These are phyloP conservation scores for Aplochiton taeniatus DNA, from an alignment of 2,797 vertebrate genomes.

Conservation along the genomic window DNA sequence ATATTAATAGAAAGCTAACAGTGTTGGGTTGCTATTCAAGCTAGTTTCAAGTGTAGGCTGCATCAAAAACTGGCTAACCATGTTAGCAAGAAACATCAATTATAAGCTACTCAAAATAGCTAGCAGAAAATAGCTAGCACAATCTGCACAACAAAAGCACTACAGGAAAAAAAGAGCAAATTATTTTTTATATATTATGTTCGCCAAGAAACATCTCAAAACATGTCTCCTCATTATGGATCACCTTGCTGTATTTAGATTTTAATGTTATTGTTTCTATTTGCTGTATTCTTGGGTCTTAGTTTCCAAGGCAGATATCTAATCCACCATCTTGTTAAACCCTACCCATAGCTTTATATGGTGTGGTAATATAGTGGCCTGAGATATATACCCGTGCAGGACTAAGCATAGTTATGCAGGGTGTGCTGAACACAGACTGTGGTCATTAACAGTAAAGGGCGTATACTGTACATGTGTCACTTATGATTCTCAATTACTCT, in stretches of 20 bases:
- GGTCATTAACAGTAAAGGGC: not conserved
- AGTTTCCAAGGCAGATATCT: not conserved
- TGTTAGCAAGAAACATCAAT: too few species aligned
- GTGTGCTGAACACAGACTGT: too few species aligned
- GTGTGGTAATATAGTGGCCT: too few species aligned
- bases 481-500: too few species aligned
- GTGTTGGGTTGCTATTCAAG: too few species aligned
- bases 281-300: conserved; percentile 1
- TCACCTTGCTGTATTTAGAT: conserved; percentile 67
- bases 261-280: conserved; percentile 44
- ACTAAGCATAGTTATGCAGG: too few species aligned
- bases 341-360: not conserved
- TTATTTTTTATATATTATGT: conserved; percentile 43
- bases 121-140: not conserved
- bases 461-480: not conserved
- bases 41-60: too few species aligned
- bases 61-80: too few species aligned
- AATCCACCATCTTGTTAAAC: conserved; percentile 1
- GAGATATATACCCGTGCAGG: too few species aligned
- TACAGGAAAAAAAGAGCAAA: conserved; percentile 43
- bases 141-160: conserved; percentile 21
- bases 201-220: conserved; percentile 50
- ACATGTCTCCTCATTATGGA: conserved; percentile 63
- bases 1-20: too few species aligned
- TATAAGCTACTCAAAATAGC: not conserved